Evolutionary conservation across 2,888 invertebrate genomes (phyloP).

Genomic region (Baccha elongata): DNA sequence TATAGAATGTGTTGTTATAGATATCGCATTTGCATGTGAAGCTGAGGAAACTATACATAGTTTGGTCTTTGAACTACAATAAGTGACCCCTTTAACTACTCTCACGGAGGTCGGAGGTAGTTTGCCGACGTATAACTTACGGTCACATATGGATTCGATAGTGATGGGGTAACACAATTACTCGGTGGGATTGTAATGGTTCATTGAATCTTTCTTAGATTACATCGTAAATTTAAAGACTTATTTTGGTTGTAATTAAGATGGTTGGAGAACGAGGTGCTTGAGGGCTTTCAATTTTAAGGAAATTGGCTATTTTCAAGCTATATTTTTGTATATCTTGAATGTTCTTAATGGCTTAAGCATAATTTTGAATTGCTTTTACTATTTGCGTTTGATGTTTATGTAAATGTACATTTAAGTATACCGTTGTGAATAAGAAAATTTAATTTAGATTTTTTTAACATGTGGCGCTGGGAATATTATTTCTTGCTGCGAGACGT

Average conservation of each 20-base stretch:
- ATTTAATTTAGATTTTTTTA: too few relatives aligned
- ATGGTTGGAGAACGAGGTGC: conserved; percentile 24
- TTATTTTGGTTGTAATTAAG: conserved; percentile 14
- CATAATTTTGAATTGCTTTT: conserved; percentile 50
- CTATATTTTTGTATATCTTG: conserved; percentile 1
- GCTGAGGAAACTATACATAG: conserved; percentile 26
- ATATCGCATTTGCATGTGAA: conserved; percentile 53
- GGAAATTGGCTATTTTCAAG: conserved; percentile 48
- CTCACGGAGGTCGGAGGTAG: conserved; percentile 32
- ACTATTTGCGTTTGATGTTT: conserved; percentile 37
- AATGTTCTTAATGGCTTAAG: conserved; percentile 39
- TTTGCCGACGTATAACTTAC: conserved; percentile 58
- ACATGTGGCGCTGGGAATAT: too few relatives aligned
- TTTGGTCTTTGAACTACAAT: conserved; percentile 63
- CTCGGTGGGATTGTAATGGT: conserved; percentile 55
- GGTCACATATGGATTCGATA: conserved; percentile 52
- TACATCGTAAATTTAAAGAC: conserved; percentile 61
- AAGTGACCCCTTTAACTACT: conserved; percentile 38
- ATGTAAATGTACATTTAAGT: too few relatives aligned
- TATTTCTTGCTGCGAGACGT: too few relatives aligned
- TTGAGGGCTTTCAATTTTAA: conserved; percentile 30
- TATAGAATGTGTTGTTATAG: conserved; percentile 14
- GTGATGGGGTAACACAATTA: conserved; percentile 52
- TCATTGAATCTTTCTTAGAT: conserved; percentile 68
- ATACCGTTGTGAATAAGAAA: too few relatives aligned